Evolutionary conservation across 64 coral and sea anemone species (phyloP), one percentile per base, ranked within the genome.

Genomic region (Stylophora pistillata): DNA sequence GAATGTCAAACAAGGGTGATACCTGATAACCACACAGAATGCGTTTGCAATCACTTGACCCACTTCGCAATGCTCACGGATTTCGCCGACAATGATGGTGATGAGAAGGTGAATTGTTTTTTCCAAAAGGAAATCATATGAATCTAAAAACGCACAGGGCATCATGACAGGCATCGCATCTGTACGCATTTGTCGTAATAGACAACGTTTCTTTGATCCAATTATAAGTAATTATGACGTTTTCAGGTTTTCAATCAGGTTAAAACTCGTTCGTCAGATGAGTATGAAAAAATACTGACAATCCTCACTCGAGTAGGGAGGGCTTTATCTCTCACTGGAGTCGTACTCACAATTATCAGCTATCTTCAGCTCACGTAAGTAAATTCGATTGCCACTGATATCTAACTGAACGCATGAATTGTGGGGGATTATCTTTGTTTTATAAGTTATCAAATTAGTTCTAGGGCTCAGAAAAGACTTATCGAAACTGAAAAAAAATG

Each of bases 41-140:
- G 90, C 52, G 53, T 58, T 37, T 91, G 90, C n/a, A 91, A 91
- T 85, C 90, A 91, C 47, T 70, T 91, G 73, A 91, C 90, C 2
- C 90, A 91, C 54, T 91, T 91, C 78, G 90, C 73, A 13, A 73
- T 91, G 23, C 89, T 91, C 13, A 85, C 86, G 79, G 79, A 86
- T 61, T 74, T 77, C 32, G 23, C 23, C 18, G 4, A 41, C 21
- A 54, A 34, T 25, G n/a, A 0, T 41, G 37, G 53, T 37, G 4
- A 15, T 1, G 34, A 32, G 23, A 52, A 69, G 30, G 21, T 31
- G 23, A 47, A n/a, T n/a, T 53, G 20, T 1, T 25, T 68, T 10
- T 10, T 30, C 71, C 12, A 27, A 20, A 28, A 87, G 26, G 6
- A 73, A 74, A 6, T 47, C 10, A 54, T 64, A 23, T 21, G 3